These are phyloP conservation scores for Drosophila flavopinicola DNA, from an alignment of 2,888 invertebrate species.

Conservation along the genomic window DNA sequence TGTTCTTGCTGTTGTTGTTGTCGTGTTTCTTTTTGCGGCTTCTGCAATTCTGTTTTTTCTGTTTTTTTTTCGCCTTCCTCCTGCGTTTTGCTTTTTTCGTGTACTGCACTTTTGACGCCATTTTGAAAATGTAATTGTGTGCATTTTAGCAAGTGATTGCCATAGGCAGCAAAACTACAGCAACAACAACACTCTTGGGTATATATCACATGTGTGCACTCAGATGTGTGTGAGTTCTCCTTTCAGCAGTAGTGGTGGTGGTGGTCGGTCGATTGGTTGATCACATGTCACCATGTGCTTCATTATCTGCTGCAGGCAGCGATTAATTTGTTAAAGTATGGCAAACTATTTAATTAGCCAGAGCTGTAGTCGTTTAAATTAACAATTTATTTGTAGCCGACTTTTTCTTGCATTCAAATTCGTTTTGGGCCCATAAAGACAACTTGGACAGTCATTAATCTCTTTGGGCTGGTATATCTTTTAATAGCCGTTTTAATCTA, in stretches of 20 bases:
- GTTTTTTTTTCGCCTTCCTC: no score
- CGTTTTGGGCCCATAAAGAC: not conserved
- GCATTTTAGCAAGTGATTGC: conserved; percentile 62
- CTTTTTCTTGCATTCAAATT: not conserved
- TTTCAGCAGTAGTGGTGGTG: no score
- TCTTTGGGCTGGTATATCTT: conserved; percentile 3
- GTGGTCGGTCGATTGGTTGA: no score
- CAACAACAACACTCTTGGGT: not conserved
- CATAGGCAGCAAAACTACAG: conserved; percentile 21
- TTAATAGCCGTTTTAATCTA: conserved; percentile 39
- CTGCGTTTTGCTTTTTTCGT: conserved; percentile 17
- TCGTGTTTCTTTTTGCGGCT: conserved; percentile 45
- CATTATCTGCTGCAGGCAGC: conserved; percentile 7
- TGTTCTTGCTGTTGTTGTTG: conserved; percentile 29
- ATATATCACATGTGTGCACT: conserved; percentile 1
- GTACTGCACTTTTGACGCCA: conserved; percentile 77
- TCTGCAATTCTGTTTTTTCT: conserved; percentile 39
- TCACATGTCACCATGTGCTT: conserved; percentile 19
- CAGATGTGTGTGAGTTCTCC: conserved; percentile 7
- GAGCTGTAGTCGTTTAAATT: not conserved
- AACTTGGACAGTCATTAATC: conserved; percentile 40
- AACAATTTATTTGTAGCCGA: not conserved
- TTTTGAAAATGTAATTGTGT: conserved; percentile 80
- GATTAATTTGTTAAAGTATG: conserved; percentile 37
- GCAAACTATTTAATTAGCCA: conserved; percentile 42